Conservation (phyloP, 1,140 invertebrate genomes). For the Leguminivora glycinivorella region DNA sequence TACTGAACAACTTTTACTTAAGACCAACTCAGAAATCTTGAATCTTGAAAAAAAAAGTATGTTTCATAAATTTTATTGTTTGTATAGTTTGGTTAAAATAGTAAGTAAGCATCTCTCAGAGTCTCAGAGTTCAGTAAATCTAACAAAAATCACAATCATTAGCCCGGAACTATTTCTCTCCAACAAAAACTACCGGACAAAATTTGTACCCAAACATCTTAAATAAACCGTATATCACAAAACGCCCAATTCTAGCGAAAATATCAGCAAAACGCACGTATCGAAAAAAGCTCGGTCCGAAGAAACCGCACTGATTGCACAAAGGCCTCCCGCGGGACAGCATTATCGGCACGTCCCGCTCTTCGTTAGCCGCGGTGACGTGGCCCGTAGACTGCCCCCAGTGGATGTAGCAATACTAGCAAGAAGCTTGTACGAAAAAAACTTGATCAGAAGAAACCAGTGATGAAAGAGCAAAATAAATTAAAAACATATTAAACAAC, state of each 20-base stretch:
- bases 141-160: too few species aligned
- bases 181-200: background rate
- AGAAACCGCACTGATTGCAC: constrained; percentile 73
- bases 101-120: too few species aligned
- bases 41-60: too few species aligned
- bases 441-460: too few species aligned
- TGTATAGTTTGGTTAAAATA: background rate
- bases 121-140: too few species aligned
- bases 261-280: constrained; percentile 48
- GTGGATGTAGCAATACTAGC: background rate
- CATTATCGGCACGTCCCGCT: constrained; percentile 70
- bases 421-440: too few species aligned
- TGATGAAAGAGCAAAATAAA: too few species aligned
- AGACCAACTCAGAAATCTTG: too few species aligned
- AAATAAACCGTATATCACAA: constrained; percentile 24
- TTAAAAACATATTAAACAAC: too few species aligned
- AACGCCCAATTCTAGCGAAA: constrained; percentile 34
- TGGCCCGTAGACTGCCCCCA: constrained; percentile 27
- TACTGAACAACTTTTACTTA: too few species aligned
- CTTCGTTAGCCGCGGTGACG: constrained; percentile 67
- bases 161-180: background rate
- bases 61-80: too few species aligned
- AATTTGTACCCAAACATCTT: constrained; percentile 33
- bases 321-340: constrained; percentile 65
- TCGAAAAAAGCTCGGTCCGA: constrained; percentile 50